Evolutionary conservation across 2,888 invertebrate genomes (phyloP), one percentile per base, ranked within the genome.

Genomic region (Drosophila antonietae): DNA sequence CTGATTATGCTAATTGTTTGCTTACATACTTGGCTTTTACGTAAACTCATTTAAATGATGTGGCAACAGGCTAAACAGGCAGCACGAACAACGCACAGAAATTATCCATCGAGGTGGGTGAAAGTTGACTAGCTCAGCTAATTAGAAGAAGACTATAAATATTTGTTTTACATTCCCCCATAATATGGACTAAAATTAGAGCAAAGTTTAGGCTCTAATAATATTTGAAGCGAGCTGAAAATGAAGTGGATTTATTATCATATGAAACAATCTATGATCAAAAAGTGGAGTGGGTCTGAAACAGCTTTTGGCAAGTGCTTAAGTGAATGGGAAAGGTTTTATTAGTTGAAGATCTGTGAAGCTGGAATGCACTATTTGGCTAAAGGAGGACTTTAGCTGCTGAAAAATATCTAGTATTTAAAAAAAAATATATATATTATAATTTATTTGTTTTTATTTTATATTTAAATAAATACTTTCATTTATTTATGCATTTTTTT

Each of bases 1-100:
- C 78, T 68, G 58, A 73, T 74, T 76, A 76, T 76, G 80, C 46
- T 86, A 88, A 86, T 88, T 86, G 84, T 75, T 81, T 64, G 66
- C 63, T 74, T 69, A 68, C 71, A 77, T 83, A 83, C 64, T 55
- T 57, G 23, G 53, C 37, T 47, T 72, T 83, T 83, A 88, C 80
- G 86, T 85, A 83, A 84, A 76, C 64, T 49, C 61, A 64, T 68
- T 72, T 59, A 61, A 70, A 64, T 67, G 49, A 43, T 78, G 63
- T 61, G 65, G 63, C 67, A 81, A 80, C 72, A 64, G 64, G 59
- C 72, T 64, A 67, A 68, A 31, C 64, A 47, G 64, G 68, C 74
- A 72, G 70, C 49, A 33, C 63, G 43, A 63, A 69, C 51, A 68
- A 65, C 41, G 47, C 39, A 64, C 61, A 20, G 15, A 47, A 71